Evolutionary conservation across 2,888 invertebrate species (phyloP).

Genomic region (Fragum sueziense): DNA sequence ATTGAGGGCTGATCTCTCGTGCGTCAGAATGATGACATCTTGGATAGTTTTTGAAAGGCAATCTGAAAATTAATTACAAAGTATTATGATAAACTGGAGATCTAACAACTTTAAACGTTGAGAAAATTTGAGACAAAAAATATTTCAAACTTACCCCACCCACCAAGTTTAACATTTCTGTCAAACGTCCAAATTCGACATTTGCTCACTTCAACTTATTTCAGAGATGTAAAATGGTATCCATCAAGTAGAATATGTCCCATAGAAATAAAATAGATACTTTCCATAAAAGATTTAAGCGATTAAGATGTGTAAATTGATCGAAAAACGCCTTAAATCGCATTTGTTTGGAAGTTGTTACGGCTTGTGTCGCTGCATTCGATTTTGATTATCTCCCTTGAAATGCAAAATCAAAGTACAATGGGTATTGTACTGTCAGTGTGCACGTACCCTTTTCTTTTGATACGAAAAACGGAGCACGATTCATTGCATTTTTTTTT

Average conservation of each 20-base stretch:
- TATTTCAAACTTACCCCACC: background rate
- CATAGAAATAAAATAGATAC: background rate
- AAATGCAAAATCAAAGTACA: background rate
- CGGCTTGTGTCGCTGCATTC: slow-evolving; percentile 29
- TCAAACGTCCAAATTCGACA: background rate
- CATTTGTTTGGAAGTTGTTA: slow-evolving; percentile 36
- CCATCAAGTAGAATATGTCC: background rate
- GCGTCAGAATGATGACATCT: background rate
- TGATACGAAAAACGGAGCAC: no score
- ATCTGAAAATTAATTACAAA: slow-evolving; percentile 13
- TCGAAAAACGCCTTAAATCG: no score
- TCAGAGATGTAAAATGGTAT: background rate
- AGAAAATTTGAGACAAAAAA: background rate
- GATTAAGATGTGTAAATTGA: no score
- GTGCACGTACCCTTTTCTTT: no score
- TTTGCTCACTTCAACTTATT: background rate
- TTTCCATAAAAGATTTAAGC: background rate
- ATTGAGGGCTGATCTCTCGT: background rate
- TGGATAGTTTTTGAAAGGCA: background rate
- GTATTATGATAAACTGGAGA: background rate
- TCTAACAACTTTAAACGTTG: background rate
- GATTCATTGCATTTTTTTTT: no score
- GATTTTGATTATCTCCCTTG: slow-evolving; percentile 11
- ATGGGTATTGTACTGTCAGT: no score
- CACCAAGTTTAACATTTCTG: background rate